A percentile compares a stretch with the other conserved stretches of the same genome.
Evolutionary conservation across 2,797 vertebrate species (phyloP).

Genomic region (Phataginus tricuspis): DNA sequence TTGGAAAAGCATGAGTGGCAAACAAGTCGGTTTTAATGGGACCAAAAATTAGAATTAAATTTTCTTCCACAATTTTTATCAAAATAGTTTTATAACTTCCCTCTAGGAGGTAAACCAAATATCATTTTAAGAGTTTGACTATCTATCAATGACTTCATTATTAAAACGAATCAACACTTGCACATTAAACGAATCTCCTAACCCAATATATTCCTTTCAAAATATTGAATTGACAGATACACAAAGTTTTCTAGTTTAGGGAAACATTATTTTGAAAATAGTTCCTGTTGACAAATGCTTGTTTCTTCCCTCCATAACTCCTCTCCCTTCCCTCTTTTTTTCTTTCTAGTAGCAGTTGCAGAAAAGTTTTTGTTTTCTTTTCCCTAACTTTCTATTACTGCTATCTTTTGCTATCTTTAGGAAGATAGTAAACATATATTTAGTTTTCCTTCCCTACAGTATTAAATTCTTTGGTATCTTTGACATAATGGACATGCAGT

Average conservation of each 20-base stretch:
- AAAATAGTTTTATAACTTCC: not conserved
- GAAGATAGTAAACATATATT: not conserved
- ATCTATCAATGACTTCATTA: not conserved
- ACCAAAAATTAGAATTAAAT: not conserved
- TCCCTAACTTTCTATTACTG: not conserved
- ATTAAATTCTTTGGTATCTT: not conserved
- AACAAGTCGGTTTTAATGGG: not conserved
- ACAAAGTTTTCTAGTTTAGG: not conserved
- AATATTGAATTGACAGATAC: not conserved
- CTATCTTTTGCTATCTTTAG: not conserved
- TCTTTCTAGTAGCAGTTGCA: not conserved
- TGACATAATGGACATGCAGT: not conserved
- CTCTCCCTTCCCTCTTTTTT: not conserved
- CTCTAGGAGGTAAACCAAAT: not conserved
- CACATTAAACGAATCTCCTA: not conserved
- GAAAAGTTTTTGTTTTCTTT: not conserved
- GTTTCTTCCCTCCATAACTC: not conserved
- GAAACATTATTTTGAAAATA: not conserved
- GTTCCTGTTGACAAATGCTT: not conserved
- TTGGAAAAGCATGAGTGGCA: not conserved
- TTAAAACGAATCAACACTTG: not conserved
- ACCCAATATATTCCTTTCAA: not conserved
- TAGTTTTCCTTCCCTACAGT: not conserved
- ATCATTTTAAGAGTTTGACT: not conserved
- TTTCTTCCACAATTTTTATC: not conserved